Conservation (phyloP, 2,888 invertebrate genomes). For the Spodoptera exigua region DNA sequence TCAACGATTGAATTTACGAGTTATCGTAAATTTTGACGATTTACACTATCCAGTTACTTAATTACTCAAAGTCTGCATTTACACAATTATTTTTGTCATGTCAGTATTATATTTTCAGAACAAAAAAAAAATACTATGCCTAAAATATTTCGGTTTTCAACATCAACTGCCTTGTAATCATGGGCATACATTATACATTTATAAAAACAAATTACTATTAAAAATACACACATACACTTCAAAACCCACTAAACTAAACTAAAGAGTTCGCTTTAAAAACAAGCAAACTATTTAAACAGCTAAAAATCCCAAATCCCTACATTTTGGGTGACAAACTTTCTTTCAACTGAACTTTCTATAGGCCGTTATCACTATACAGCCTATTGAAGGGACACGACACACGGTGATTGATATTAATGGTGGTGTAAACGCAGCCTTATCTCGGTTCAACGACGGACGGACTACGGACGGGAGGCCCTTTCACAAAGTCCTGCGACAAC, state of each 20-base stretch:
- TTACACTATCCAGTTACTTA: constrained; percentile 68
- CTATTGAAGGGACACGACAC: constrained; percentile 61
- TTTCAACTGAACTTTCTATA: constrained; percentile 70
- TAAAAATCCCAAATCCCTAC: constrained; percentile 32
- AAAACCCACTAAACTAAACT: too few species aligned
- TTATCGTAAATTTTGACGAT: constrained; percentile 76
- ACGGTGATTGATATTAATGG: constrained; percentile 85
- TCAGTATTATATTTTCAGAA: constrained; percentile 12
- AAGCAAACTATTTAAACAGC: constrained; percentile 33
- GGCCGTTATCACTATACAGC: constrained; percentile 78
- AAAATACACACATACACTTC: neutral
- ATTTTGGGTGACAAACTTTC: constrained; percentile 54
- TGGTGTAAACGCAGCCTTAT: constrained; percentile 72
- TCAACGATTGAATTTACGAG: constrained; percentile 73
- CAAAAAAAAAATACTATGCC: too few species aligned
- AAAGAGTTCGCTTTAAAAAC: neutral
- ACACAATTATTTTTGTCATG: constrained; percentile 36
- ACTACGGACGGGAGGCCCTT: constrained; percentile 65
- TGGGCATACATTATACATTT: too few species aligned
- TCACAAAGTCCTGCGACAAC: constrained; percentile 61
- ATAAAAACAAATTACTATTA: neutral
- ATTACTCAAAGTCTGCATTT: constrained; percentile 63
- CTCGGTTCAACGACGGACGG: constrained; percentile 70
- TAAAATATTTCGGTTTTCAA: too few species aligned
- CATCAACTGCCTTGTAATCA: too few species aligned